phyloP scores from a whole-genome alignment of 2,113 vertebrate species.

The Thunnus maccoyii region DNA sequence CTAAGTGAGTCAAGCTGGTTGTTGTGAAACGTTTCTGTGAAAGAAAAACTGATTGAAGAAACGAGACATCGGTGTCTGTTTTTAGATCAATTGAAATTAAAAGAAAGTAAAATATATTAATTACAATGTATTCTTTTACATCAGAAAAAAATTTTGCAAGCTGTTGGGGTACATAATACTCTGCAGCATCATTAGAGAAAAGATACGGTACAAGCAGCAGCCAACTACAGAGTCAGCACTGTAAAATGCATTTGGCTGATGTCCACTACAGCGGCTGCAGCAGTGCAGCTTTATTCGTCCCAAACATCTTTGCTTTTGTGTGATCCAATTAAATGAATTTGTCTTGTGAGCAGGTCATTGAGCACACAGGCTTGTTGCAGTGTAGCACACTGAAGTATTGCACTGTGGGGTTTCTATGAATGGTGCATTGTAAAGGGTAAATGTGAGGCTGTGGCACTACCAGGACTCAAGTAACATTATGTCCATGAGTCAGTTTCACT shows the following conservation, averaged over 20 bases:
- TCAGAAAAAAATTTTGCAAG: not conserved
- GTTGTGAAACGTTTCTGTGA: too few species aligned
- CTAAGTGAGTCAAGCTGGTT: too few species aligned
- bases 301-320: slow-evolving; percentile 19
- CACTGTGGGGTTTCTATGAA: not conserved
- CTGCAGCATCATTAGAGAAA: slow-evolving; percentile 23
- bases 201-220: not conserved
- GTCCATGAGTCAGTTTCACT: not conserved
- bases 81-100: too few species aligned
- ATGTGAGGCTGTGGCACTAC: not conserved
- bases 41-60: too few species aligned
- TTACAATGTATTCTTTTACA: not conserved
- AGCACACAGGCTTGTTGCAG: not conserved
- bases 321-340: slow-evolving; percentile 33
- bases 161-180: not conserved
- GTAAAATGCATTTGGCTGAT: slow-evolving; percentile 24
- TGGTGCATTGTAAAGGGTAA: slow-evolving; percentile 14
- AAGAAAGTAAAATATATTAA: too few species aligned
- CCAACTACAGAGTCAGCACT: slow-evolving; percentile 17
- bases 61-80: too few species aligned
- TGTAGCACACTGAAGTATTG: slow-evolving; percentile 2
- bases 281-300: not conserved
- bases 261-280: slow-evolving; percentile 5
- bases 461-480: not conserved
- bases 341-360: slow-evolving; percentile 3